These are phyloP conservation scores for Leptodactylus fuscus DNA, from an alignment of 2,113 vertebrate species.

Conservation along the genomic window DNA sequence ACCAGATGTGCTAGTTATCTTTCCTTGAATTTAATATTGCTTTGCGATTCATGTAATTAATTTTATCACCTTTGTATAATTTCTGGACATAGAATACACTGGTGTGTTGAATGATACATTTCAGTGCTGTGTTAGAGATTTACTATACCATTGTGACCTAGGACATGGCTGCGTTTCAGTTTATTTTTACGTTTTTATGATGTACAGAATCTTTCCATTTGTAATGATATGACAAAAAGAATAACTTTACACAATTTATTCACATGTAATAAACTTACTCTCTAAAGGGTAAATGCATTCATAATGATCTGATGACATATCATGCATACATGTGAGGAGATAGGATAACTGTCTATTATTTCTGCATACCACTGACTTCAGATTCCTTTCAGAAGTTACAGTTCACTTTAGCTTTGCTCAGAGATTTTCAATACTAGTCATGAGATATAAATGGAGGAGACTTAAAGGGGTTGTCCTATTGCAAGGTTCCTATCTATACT, in stretches of 20 bases:
- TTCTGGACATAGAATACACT: conserved; percentile 20
- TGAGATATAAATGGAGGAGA: too few relatives aligned
- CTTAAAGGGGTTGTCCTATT: too few relatives aligned
- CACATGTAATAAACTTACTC: neutral
- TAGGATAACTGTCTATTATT: too few relatives aligned
- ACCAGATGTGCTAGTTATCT: conserved; percentile 50
- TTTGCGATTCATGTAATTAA: conserved; percentile 32
- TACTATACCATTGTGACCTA: neutral
- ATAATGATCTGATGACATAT: neutral
- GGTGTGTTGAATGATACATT: conserved; percentile 18
- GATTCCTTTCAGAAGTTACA: too few relatives aligned
- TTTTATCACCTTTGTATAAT: conserved; percentile 32
- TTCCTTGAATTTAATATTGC: conserved; percentile 31
- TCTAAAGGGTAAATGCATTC: neutral
- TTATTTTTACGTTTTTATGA: too few relatives aligned
- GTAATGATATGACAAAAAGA: too few relatives aligned
- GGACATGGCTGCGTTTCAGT: neutral
- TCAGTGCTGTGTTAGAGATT: neutral
- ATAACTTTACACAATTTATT: neutral
- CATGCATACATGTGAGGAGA: neutral
- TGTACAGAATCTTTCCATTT: too few relatives aligned
- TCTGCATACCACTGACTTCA: too few relatives aligned
- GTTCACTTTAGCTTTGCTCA: too few relatives aligned
- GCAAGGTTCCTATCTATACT: too few relatives aligned
- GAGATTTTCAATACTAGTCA: neutral